phyloP scores from a whole-genome alignment of 2,797 vertebrate genomes.

The Melanotaenia nigrans region DNA sequence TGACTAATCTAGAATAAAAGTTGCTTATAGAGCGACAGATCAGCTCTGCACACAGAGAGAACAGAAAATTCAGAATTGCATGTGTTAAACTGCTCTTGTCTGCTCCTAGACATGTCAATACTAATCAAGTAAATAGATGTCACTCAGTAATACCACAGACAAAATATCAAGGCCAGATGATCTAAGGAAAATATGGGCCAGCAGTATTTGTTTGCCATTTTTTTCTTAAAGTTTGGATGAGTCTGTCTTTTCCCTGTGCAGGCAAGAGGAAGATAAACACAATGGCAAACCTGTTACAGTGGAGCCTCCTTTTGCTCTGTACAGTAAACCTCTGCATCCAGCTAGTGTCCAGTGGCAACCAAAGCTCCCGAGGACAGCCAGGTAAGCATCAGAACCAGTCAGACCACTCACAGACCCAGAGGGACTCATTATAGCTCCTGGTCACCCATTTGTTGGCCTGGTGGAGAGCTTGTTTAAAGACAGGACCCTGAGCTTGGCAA shows the following conservation, averaged over 20 bases:
- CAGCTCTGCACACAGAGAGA: constrained; percentile 18
- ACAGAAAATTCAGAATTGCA: constrained; percentile 57
- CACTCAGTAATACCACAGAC: background rate
- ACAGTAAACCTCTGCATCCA: constrained; percentile 67
- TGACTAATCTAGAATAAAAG: constrained; percentile 41
- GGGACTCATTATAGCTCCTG: constrained; percentile 78
- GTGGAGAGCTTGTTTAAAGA: constrained; percentile 19
- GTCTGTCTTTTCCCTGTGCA: constrained; percentile 23
- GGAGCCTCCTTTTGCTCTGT: constrained; percentile 70
- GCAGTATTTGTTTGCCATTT: background rate
- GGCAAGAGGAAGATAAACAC: constrained; percentile 62
- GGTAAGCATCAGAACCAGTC: constrained; percentile 66
- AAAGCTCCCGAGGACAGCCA: constrained; percentile 75
- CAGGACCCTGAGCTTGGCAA: constrained; percentile 4
- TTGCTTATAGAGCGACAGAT: constrained; percentile 31
- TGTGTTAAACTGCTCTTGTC: constrained; percentile 28
- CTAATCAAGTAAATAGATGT: constrained; percentile 16
- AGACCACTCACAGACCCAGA: constrained; percentile 52
- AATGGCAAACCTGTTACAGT: constrained; percentile 40
- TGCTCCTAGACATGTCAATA: constrained; percentile 18
- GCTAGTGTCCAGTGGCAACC: constrained; percentile 82
- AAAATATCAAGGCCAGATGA: background rate
- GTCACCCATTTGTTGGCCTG: constrained; percentile 58
- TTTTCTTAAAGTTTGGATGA: constrained; percentile 7
- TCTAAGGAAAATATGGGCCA: background rate